phyloP scores from a whole-genome alignment of 2,113 vertebrate genomes.

The Stigmatopora argus region DNA sequence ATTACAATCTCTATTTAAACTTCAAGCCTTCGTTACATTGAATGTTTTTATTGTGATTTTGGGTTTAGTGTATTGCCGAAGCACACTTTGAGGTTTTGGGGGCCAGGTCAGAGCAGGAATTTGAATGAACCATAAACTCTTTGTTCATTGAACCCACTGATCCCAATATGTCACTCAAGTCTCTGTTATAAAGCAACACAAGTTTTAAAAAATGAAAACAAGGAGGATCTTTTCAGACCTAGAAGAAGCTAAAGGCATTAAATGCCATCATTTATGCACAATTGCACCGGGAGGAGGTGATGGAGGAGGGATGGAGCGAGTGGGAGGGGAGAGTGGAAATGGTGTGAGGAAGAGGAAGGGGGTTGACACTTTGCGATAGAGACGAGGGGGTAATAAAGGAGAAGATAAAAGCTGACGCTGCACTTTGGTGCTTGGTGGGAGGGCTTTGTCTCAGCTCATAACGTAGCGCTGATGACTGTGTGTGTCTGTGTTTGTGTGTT shows the following conservation, averaged over 20 bases:
- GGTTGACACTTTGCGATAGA: slow-evolving; percentile 42
- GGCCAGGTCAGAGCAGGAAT: too few species aligned
- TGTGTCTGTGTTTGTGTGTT: slow-evolving; percentile 9
- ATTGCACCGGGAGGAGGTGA: slow-evolving; percentile 10
- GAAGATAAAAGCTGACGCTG: slow-evolving; percentile 41
- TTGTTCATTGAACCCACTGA: too few species aligned
- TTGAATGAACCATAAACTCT: too few species aligned
- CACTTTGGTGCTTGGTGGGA: slow-evolving; percentile 39
- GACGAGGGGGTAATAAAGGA: slow-evolving; percentile 43
- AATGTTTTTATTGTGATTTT: too few species aligned
- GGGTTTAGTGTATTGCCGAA: too few species aligned
- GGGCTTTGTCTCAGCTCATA: slow-evolving; percentile 44
- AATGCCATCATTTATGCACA: slow-evolving; percentile 13
- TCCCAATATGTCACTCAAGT: not conserved
- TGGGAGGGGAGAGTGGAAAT: slow-evolving; percentile 6
- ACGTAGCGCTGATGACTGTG: slow-evolving; percentile 5
- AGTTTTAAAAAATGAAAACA: not conserved
- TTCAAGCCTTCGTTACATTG: too few species aligned
- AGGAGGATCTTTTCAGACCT: slow-evolving; percentile 23
- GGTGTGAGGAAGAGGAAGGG: slow-evolving; percentile 19
- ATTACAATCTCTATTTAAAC: too few species aligned
- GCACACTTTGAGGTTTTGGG: too few species aligned
- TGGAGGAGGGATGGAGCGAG: not conserved
- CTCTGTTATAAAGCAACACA: not conserved
- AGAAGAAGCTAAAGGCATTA: slow-evolving; percentile 19